phyloP scores from a whole-genome alignment of 2,113 vertebrate genomes.

The Calidris pygmaea region DNA sequence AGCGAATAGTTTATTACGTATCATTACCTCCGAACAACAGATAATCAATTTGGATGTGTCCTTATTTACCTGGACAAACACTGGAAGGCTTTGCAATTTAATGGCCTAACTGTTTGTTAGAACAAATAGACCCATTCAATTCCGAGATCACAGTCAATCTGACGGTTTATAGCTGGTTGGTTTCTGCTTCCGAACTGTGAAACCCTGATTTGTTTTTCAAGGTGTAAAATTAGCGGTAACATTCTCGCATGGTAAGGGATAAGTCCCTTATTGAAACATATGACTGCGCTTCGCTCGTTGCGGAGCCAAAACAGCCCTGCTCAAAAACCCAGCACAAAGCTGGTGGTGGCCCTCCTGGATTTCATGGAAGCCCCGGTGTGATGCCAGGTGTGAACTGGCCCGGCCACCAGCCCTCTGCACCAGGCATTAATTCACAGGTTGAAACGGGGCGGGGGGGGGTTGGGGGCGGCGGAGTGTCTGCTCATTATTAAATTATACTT shows the following conservation, averaged over 20 bases:
- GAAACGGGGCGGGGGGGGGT: not conserved
- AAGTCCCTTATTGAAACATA: conserved; percentile 42
- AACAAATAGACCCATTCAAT: conserved; percentile 51
- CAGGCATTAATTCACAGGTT: not conserved
- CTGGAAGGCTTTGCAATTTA: conserved; percentile 57
- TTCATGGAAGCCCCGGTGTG: not conserved
- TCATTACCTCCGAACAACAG: conserved; percentile 57
- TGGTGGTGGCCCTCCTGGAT: not conserved
- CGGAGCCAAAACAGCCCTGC: conserved; percentile 6
- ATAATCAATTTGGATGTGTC: conserved; percentile 56
- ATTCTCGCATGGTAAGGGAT: conserved; percentile 24
- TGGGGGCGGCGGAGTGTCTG: not conserved
- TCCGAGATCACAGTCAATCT: conserved; percentile 39
- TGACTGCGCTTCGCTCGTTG: not conserved
- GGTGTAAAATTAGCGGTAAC: conserved; percentile 58
- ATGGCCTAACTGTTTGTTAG: conserved; percentile 49
- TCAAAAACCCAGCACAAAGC: conserved; percentile 27
- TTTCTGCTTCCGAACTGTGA: conserved; percentile 41
- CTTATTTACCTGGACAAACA: conserved; percentile 68
- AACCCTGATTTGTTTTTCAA: conserved; percentile 37
- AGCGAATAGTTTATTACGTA: conserved; percentile 54
- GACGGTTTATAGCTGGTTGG: conserved; percentile 40
- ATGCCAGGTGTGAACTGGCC: not conserved
- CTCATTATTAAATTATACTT: not conserved
- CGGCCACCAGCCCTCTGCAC: not conserved